Evolutionary conservation across 1,140 invertebrate genomes (phyloP), one percentile per base, ranked within the genome.

Genomic region (Grapholita molesta): DNA sequence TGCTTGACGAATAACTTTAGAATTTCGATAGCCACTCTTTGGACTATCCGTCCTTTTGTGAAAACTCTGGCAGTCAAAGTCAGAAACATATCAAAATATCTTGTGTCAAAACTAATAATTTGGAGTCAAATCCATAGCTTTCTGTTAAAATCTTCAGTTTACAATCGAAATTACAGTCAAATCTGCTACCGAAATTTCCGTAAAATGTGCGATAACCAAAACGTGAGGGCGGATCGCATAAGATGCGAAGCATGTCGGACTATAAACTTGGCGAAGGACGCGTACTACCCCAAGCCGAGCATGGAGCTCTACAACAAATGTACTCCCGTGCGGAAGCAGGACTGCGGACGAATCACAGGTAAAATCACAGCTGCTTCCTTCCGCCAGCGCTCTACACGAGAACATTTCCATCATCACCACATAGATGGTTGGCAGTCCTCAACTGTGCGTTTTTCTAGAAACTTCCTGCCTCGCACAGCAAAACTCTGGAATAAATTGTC

Each of bases 261-360:
- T 9, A 91, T 91, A 33, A 91, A 91, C 66, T 64, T 91, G 67
- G 88, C 88, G 0, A 89, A 87, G 28, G 74, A 82, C 28, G 68
- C 81, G 5, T 80, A 76, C 15, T 76, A 83, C 11, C 77, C 79
- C 0, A 90, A 90, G 61, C 85, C 85, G 23, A 79, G 89, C 65
- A 89, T 89, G 86, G 84, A 89, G 67, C 74, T 89, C 35, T 89
- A 89, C 70, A 86, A 89, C 15, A 90, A 90, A 78, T 88, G 87
- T 67, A 78, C 70, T 25, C 83, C 80, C 1, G 70, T 71, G 0
- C 68, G 73, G 66, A 84, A 78, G 68, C 64, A 83, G 24, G 74
- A 77, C 55, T 86, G 85, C 61, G 57, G 76, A 52, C 80, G 72
- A 21, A 81, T 86, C 15, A 72, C 80, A 70, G 85, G 87, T 88